phyloP scores from a whole-genome alignment of 2,888 invertebrate species.

The Cryptocephalus primarius region DNA sequence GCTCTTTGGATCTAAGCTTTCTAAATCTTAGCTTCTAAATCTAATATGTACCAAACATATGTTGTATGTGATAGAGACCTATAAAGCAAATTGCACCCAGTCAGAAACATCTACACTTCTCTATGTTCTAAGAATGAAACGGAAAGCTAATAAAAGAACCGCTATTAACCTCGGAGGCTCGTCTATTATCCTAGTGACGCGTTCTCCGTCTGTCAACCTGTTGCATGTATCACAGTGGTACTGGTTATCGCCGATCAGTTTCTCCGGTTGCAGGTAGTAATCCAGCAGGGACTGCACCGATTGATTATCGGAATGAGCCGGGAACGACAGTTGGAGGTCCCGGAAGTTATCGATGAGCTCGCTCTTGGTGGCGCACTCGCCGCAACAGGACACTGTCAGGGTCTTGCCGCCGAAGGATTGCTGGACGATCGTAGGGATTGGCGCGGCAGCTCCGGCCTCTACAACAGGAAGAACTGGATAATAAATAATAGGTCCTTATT shows the following conservation, averaged over 20 bases:
- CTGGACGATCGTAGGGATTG: conserved; percentile 45
- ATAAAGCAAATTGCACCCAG: too few relatives aligned
- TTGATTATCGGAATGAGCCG: conserved; percentile 41
- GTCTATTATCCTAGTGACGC: conserved; percentile 55
- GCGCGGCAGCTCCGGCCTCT: conserved; percentile 21
- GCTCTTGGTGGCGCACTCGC: conserved; percentile 59
- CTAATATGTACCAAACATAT: too few relatives aligned
- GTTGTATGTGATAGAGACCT: too few relatives aligned
- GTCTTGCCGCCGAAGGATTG: conserved; percentile 68
- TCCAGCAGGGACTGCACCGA: conserved; percentile 69
- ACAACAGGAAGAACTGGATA: conserved; percentile 7
- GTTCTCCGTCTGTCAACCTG: conserved; percentile 64
- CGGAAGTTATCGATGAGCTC: conserved; percentile 68
- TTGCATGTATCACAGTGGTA: conserved; percentile 72
- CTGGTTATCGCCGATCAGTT: conserved; percentile 67
- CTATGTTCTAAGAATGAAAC: too few relatives aligned
- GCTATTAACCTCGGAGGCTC: conserved; percentile 65
- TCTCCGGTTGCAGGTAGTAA: conserved; percentile 68
- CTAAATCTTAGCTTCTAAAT: too few relatives aligned
- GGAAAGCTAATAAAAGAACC: too few relatives aligned
- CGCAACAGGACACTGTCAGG: conserved; percentile 63
- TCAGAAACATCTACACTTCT: too few relatives aligned
- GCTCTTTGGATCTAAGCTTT: too few relatives aligned
- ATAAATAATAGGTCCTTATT: too few relatives aligned
- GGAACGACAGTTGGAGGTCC: conserved; percentile 69